Percentiles rank a stretch among this genome's conserved stretches.
These are phyloP conservation scores for Cyanocitta stelleri DNA, from an alignment of 2,113 vertebrate genomes.

Conservation along the genomic window DNA sequence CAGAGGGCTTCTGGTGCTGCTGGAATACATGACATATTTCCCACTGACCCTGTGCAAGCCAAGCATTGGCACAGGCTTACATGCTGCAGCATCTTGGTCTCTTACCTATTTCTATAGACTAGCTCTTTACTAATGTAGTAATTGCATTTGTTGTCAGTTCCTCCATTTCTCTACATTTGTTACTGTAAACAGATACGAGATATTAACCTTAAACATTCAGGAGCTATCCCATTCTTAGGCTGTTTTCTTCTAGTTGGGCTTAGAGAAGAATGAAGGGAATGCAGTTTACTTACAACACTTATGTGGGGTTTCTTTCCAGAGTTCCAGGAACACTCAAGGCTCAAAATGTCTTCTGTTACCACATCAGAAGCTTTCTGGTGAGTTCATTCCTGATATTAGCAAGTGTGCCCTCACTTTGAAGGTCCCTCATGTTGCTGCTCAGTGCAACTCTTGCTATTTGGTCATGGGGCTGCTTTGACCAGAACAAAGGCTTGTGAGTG, in stretches of 20 bases:
- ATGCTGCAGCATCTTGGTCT: not conserved
- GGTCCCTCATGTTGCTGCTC: not conserved
- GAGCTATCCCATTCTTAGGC: not conserved
- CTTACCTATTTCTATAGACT: not conserved
- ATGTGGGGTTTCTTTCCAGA: not conserved
- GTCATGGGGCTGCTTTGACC: not conserved
- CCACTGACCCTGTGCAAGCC: not conserved
- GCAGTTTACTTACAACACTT: not conserved
- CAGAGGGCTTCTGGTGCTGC: not conserved
- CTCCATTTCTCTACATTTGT: not conserved
- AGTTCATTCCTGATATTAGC: not conserved
- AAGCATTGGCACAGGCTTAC: not conserved
- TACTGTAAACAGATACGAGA: not conserved
- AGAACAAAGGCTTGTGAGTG: accelerated
- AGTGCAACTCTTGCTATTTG: not conserved
- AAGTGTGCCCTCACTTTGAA: not conserved
- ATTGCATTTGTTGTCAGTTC: not conserved
- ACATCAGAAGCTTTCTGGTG: not conserved
- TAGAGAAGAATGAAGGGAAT: not conserved
- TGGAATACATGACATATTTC: not conserved
- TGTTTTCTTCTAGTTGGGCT: not conserved
- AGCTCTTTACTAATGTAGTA: not conserved
- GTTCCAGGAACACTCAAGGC: not conserved
- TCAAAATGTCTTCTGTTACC: not conserved
- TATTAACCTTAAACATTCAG: not conserved